Evolutionary conservation across 1,140 invertebrate genomes (phyloP).

Genomic region (Hyposmocoma kahamanoa): DNA sequence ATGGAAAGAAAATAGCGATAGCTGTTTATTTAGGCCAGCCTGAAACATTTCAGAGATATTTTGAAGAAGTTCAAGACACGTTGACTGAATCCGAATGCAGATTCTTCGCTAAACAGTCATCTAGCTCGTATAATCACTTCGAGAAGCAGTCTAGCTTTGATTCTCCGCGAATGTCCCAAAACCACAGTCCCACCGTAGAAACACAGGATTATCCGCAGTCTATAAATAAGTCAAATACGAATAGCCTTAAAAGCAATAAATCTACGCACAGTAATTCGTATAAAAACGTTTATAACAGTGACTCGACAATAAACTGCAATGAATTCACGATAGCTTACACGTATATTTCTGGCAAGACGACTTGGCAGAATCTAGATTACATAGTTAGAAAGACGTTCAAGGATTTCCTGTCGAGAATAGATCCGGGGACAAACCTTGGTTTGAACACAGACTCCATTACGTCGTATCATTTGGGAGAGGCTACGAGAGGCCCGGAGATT

Average conservation of each 20-base stretch:
- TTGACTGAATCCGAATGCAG: constrained; percentile 74
- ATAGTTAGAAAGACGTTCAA: constrained; percentile 94
- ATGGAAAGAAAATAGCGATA: constrained; percentile 89
- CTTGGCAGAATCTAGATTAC: constrained; percentile 95
- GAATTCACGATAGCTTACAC: constrained; percentile 89
- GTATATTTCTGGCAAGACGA: constrained; percentile 92
- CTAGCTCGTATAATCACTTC: constrained; percentile 60
- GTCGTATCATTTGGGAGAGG: constrained; percentile 94
- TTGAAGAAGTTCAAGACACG: constrained; percentile 77
- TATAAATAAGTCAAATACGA: constrained; percentile 69
- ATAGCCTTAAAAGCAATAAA: constrained; percentile 74
- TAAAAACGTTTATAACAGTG: constrained; percentile 70
- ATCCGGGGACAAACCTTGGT: constrained; percentile 93
- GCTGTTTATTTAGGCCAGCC: constrained; percentile 89
- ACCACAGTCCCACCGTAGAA: constrained; percentile 68
- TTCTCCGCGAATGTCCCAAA: constrained; percentile 63
- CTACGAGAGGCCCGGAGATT: constrained; percentile 80
- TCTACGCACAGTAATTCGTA: constrained; percentile 74
- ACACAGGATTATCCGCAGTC: constrained; percentile 61
- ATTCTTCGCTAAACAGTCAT: constrained; percentile 68
- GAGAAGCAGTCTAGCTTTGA: constrained; percentile 75
- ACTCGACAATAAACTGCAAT: constrained; percentile 73
- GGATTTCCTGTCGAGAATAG: constrained; percentile 94
- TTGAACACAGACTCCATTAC: constrained; percentile 91
- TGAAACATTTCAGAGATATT: constrained; percentile 83